Conservation (phyloP, 2,888 invertebrate genomes). For the Phyto melanocephala region DNA sequence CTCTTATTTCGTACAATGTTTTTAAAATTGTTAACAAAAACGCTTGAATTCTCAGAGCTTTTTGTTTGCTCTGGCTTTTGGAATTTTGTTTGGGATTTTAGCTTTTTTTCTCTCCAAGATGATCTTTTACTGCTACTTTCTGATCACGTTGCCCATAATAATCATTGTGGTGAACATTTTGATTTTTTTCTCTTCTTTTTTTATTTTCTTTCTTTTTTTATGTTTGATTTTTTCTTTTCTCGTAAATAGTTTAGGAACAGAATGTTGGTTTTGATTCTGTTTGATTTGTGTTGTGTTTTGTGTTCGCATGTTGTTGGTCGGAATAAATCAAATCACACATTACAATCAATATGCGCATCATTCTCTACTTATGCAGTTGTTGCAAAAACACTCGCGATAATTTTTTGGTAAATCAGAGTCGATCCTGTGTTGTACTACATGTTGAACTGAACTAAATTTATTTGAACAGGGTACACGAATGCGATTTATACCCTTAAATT, state of each 20-base stretch:
- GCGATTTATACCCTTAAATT: too few species aligned
- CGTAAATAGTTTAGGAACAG: conserved; percentile 42
- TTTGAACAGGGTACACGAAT: neutral
- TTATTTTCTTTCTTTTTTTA: neutral
- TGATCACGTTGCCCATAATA: conserved; percentile 29
- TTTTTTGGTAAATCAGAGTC: neutral
- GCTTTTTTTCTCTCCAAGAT: conserved; percentile 48
- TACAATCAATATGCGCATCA: conserved; percentile 67
- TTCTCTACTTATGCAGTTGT: conserved; percentile 59
- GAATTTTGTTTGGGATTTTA: conserved; percentile 64
- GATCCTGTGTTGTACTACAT: neutral
- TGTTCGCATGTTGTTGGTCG: conserved; percentile 67
- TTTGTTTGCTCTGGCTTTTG: conserved; percentile 47
- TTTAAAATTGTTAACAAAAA: conserved; percentile 53
- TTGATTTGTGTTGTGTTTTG: conserved; percentile 73
- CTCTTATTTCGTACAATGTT: conserved; percentile 29
- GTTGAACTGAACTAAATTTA: neutral
- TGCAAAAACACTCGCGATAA: conserved; percentile 47
- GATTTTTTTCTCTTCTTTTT: neutral
- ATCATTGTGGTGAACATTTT: conserved; percentile 40
- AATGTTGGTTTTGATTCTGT: conserved; percentile 67
- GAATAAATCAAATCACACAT: conserved; percentile 75
- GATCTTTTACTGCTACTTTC: conserved; percentile 25
- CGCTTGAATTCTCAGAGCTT: conserved; percentile 49
- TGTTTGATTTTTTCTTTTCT: neutral